phyloP scores from a whole-genome alignment of 2,797 vertebrate species.

The Labeo calbasu region DNA sequence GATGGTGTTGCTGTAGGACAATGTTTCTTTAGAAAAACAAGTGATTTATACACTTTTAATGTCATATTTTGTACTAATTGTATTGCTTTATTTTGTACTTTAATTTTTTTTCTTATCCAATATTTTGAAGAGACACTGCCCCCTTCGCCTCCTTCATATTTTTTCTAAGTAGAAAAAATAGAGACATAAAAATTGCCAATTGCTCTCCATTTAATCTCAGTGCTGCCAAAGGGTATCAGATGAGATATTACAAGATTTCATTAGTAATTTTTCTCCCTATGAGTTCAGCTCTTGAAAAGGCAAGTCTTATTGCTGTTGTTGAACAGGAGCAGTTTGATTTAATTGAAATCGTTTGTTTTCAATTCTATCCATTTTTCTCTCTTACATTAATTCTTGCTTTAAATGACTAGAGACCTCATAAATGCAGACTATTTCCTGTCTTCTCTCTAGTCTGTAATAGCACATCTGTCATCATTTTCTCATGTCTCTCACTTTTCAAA shows the following conservation, averaged over 20 bases:
- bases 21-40: too few species aligned
- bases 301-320: not conserved
- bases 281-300: not conserved
- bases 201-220: not conserved
- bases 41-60: too few species aligned
- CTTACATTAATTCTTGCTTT: not conserved
- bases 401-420: not conserved
- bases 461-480: conserved; percentile 9
- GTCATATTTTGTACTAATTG: too few species aligned
- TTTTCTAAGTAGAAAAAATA: too few species aligned
- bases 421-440: not conserved
- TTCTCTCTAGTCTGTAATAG: not conserved
- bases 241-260: not conserved
- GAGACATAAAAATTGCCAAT: not conserved
- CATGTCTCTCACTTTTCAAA: conserved; percentile 4
- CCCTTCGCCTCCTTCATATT: too few species aligned
- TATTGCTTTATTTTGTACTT: too few species aligned
- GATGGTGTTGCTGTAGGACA: too few species aligned
- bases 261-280: not conserved
- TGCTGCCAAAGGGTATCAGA: not conserved
- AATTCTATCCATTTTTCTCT: not conserved
- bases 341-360: not conserved
- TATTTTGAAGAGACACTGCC: too few species aligned
- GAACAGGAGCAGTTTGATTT: conserved; percentile 1
- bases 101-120: too few species aligned